phyloP scores from a whole-genome alignment of 2,888 invertebrate species.

The Flexamia atlantica region DNA sequence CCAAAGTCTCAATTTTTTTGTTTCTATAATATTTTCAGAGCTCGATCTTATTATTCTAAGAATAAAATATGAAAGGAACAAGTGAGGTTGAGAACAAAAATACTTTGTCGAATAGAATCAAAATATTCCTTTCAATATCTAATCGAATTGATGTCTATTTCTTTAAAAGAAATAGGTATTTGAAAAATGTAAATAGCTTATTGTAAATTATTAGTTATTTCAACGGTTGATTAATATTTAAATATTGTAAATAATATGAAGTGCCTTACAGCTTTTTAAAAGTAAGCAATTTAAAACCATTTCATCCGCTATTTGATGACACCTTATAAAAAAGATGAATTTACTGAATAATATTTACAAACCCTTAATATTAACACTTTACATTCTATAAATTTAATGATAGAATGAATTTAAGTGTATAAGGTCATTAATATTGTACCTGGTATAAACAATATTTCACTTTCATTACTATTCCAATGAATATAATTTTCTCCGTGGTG shows the following conservation, averaged over 20 bases:
- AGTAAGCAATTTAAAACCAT: neutral
- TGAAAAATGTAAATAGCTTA: conserved; percentile 27
- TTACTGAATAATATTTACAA: no score
- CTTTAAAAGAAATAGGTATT: neutral
- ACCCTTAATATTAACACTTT: conserved; percentile 15
- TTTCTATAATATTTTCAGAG: neutral
- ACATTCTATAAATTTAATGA: conserved; percentile 26
- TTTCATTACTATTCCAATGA: neutral
- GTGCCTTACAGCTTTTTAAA: conserved; percentile 15
- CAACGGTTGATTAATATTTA: neutral
- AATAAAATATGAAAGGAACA: no score
- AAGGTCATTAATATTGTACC: neutral
- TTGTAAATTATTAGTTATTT: conserved; percentile 13
- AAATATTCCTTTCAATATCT: no score
- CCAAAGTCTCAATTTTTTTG: neutral
- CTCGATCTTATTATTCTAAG: neutral
- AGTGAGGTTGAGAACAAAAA: neutral
- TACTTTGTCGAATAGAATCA: no score
- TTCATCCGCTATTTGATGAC: neutral
- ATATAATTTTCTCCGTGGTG: conserved; percentile 7
- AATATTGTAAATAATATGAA: conserved; percentile 11
- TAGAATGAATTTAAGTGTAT: conserved; percentile 40
- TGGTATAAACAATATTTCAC: neutral
- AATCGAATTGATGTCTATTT: conserved; percentile 1
- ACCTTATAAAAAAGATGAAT: neutral